Conservation (phyloP, 1,140 invertebrate species). For the Saxidomus purpurata region DNA sequence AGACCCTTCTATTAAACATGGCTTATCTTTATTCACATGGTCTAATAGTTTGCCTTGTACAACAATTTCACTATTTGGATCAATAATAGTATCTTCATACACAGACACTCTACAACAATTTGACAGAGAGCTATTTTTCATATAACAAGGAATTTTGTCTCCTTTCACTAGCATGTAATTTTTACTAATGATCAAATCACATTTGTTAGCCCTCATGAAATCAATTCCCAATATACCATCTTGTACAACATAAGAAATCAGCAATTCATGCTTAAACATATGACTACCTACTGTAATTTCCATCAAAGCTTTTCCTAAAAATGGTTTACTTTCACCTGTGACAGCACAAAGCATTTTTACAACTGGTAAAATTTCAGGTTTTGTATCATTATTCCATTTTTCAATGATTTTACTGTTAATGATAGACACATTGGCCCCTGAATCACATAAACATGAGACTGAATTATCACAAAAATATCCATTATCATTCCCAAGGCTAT, state of each 20-base stretch:
- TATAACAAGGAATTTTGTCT: slow-evolving; percentile 24
- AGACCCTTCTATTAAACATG: background rate
- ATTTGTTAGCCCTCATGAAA: slow-evolving; percentile 11
- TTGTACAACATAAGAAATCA: slow-evolving; percentile 11
- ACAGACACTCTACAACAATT: slow-evolving; percentile 23
- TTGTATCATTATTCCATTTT: background rate
- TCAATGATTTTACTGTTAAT: background rate
- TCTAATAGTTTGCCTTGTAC: background rate
- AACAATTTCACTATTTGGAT: background rate
- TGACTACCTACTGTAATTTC: background rate
- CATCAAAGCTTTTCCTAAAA: background rate
- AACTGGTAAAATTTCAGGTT: background rate
- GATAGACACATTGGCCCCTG: background rate
- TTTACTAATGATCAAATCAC: slow-evolving; percentile 30
- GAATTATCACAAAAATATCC: background rate
- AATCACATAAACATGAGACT: slow-evolving; percentile 27
- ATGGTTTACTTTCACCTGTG: background rate
- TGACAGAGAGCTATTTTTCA: background rate
- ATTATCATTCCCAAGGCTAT: background rate
- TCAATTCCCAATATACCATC: slow-evolving; percentile 23
- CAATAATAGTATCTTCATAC: background rate
- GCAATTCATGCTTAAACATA: slow-evolving; percentile 13
- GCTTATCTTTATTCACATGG: background rate
- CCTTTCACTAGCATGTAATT: slow-evolving; percentile 1
- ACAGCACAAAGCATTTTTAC: background rate